Percentiles rank a stretch among this genome's conserved stretches.
Evolutionary conservation across 2,888 invertebrate species (phyloP).

Genomic region (Melipona bicolor): DNA sequence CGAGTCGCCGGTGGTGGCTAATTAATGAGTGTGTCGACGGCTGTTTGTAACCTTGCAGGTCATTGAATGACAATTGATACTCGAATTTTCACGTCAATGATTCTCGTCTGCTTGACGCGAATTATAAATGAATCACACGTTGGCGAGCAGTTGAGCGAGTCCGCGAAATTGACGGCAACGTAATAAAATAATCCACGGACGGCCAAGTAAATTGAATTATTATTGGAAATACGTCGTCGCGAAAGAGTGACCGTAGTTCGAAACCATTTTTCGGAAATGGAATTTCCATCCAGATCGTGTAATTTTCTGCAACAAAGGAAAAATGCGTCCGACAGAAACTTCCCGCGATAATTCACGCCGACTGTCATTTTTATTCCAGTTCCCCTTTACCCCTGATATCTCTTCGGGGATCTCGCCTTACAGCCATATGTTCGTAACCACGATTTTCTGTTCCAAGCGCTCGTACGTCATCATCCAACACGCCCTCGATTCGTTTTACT

Average conservation of each 20-base stretch:
- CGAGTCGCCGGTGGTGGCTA: slow-evolving; percentile 46
- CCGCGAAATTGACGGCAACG: neutral
- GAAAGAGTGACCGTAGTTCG: neutral
- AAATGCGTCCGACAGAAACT: neutral
- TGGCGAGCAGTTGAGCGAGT: neutral
- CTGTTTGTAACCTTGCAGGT: slow-evolving; percentile 24
- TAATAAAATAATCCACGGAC: neutral
- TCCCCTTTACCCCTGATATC: slow-evolving; percentile 33
- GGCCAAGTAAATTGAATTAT: neutral
- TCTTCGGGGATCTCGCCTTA: slow-evolving; percentile 49
- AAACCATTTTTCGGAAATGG: neutral
- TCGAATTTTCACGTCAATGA: neutral
- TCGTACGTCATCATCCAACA: slow-evolving; percentile 73
- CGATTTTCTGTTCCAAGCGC: slow-evolving; percentile 72
- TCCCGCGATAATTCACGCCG: slow-evolving; percentile 72
- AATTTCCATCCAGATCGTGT: neutral
- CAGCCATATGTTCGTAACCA: slow-evolving; percentile 64
- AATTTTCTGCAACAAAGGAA: neutral
- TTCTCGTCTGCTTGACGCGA: neutral
- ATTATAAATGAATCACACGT: neutral
- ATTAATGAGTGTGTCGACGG: slow-evolving; percentile 53
- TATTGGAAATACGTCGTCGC: neutral
- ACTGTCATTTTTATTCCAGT: slow-evolving; percentile 63
- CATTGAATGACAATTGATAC: slow-evolving; percentile 36
- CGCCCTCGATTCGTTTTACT: slow-evolving; percentile 17